These are phyloP conservation scores for Apus apus DNA, from an alignment of 2,113 vertebrate species.

Conservation along the genomic window DNA sequence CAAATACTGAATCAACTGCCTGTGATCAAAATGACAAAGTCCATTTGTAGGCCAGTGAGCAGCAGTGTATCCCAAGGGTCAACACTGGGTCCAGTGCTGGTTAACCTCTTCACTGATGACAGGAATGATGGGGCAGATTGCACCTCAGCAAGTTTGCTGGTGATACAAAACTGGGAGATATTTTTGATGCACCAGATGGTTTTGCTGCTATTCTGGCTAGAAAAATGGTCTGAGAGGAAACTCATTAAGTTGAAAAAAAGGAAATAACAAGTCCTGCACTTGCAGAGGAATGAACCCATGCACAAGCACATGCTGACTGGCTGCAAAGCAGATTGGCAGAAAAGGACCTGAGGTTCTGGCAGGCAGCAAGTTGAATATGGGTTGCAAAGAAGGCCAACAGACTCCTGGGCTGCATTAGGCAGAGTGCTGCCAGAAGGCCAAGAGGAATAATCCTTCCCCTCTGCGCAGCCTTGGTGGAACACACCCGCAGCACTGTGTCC, in stretches of 20 bases:
- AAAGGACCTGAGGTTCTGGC: not conserved
- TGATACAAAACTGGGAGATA: not conserved
- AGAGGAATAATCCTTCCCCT: not conserved
- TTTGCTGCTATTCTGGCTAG: not conserved
- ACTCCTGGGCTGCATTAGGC: not conserved
- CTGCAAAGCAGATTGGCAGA: not conserved
- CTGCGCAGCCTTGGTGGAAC: not conserved
- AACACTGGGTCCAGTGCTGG: not conserved
- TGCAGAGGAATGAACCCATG: not conserved
- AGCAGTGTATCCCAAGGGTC: not conserved
- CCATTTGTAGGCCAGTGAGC: not conserved
- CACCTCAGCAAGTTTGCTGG: not conserved
- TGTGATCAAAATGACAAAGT: not conserved
- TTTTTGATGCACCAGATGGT: not conserved
- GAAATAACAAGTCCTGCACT: not conserved
- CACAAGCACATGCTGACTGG: accelerated
- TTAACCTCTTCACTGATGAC: not conserved
- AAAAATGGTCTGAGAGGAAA: not conserved
- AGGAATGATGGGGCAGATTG: not conserved
- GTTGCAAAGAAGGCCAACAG: not conserved
- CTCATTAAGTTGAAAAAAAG: not conserved
- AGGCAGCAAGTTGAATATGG: not conserved
- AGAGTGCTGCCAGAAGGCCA: not conserved
- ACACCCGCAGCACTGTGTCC: not conserved
- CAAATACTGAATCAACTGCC: not conserved